Base-by-base conservation (phyloP, 1,140 invertebrate species). In the Drosophila pachea region DNA sequence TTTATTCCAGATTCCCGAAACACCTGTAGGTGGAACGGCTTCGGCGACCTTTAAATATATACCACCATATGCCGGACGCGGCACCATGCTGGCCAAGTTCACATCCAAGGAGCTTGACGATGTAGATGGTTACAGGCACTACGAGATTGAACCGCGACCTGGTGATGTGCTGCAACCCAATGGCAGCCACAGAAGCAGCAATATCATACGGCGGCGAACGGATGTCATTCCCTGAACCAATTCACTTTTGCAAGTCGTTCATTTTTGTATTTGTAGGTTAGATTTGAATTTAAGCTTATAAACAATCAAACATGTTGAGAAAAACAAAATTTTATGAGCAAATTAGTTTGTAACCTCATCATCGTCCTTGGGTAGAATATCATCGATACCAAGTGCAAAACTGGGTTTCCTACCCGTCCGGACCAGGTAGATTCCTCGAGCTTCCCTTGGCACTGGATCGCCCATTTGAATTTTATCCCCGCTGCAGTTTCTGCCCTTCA, bases 81-180 rank as follows among this genome's bases (percentile, higher is more conserved):
- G 93, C 65, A 94, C 95, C 4, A 93, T 97, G 64, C 92, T 93
- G 32, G 95, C 93, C 0, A 97, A 96, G 86, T 97, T 97, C 87
- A 91, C 91, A 45, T 95, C 94, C 4, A 94, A 93, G 65, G 94
- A 97, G 88, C 90, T 97, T 45, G 92, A 93, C 42, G 96, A 97
- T 86, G 94, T 97, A 1, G 95, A 96, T 81, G 96, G 96, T 7
- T 96, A 94, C 89, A 79, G 93, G 11, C 92, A 93, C 48, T 92
- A 92, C 49, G 91, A 91, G 86, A 91, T 92, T 35, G 89, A 90
- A 66, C 89, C 89, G 2, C 78, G 88, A 22, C 88, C 88, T 0
- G 79, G 75, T 11, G 88, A 89, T 58, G 31, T 89, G 16, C 59
- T 89, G 6, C 88, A 74, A n/a, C 75, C 74, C 11, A 77, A 75